Percentiles rank a stretch among this genome's conserved stretches.
These are phyloP conservation scores for Drosophila elegans DNA, from an alignment of 1,140 invertebrate genomes.

Conservation along the genomic window DNA sequence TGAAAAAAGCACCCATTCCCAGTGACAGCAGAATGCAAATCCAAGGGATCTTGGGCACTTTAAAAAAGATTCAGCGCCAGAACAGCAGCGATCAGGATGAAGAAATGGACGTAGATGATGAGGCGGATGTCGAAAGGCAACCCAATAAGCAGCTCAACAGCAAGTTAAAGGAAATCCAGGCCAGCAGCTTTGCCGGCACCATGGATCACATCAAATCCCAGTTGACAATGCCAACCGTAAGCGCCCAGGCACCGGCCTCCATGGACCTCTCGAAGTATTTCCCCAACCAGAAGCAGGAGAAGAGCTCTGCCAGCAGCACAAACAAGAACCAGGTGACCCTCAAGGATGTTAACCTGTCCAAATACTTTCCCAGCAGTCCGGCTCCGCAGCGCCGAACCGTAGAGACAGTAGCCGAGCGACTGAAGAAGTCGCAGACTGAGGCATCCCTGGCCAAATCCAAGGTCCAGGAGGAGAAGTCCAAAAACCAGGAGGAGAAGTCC, in stretches of 20 bases:
- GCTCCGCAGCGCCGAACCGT: slow-evolving; percentile 71
- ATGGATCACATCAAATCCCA: slow-evolving; percentile 80
- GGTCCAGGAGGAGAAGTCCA: background rate
- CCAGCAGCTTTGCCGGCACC: slow-evolving; percentile 78
- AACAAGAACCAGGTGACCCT: slow-evolving; percentile 83
- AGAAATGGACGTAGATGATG: slow-evolving; percentile 53
- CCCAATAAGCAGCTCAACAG: slow-evolving; percentile 54
- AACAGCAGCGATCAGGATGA: slow-evolving; percentile 50
- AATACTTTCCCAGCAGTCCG: slow-evolving; percentile 81
- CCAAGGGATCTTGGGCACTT: slow-evolving; percentile 59
- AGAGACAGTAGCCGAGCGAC: slow-evolving; percentile 69
- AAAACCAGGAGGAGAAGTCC: background rate
- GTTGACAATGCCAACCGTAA: slow-evolving; percentile 73
- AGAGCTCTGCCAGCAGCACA: slow-evolving; percentile 51
- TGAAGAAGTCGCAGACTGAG: slow-evolving; percentile 77
- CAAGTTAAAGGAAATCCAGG: slow-evolving; percentile 78
- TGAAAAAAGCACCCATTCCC: slow-evolving; percentile 30
- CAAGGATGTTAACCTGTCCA: slow-evolving; percentile 80
- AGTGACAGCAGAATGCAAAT: slow-evolving; percentile 66
- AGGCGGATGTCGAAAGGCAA: slow-evolving; percentile 21
- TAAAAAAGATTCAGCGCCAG: slow-evolving; percentile 60
- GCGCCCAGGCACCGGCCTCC: slow-evolving; percentile 51
- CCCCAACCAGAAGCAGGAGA: slow-evolving; percentile 79
- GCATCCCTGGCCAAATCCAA: slow-evolving; percentile 35
- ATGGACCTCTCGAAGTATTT: slow-evolving; percentile 84